Conservation (phyloP, 1,140 invertebrate species). For the Chelonus insularis region DNA sequence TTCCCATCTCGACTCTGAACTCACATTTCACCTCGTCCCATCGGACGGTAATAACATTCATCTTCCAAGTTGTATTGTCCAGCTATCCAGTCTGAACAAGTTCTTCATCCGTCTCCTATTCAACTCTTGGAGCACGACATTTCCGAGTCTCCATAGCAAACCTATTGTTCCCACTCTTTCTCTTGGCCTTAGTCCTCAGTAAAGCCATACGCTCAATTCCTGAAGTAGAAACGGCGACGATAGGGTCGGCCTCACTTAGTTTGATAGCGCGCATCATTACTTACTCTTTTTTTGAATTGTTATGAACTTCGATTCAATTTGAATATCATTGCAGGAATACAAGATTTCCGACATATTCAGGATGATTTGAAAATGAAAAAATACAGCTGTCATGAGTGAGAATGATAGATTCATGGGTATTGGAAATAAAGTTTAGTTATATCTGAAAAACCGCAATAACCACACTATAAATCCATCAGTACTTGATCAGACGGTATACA, state of each 20-base stretch:
- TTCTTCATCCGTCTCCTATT: conserved; percentile 53
- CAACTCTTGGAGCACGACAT: conserved; percentile 44
- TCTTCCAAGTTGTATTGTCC: conserved; percentile 44
- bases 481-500: conserved; percentile 44
- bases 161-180: conserved; percentile 41
- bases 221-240: conserved; percentile 24
- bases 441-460: conserved; percentile 45
- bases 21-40: not conserved
- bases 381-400: no score
- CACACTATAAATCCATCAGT: conserved; percentile 50
- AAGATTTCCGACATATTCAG: no score
- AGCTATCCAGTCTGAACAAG: conserved; percentile 37
- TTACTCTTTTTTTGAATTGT: not conserved
- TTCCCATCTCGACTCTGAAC: not conserved
- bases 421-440: conserved; percentile 9
- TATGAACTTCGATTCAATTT: not conserved
- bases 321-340: no score
- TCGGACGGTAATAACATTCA: conserved; percentile 42
- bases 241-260: not conserved
- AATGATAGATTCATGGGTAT: no score
- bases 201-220: conserved; percentile 8
- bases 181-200: conserved; percentile 16
- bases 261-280: not conserved
- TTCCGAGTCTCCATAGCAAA: conserved; percentile 49
- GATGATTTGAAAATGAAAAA: no score